Conservation (phyloP, 2,888 invertebrate genomes). For the Hanleya hanleyi region DNA sequence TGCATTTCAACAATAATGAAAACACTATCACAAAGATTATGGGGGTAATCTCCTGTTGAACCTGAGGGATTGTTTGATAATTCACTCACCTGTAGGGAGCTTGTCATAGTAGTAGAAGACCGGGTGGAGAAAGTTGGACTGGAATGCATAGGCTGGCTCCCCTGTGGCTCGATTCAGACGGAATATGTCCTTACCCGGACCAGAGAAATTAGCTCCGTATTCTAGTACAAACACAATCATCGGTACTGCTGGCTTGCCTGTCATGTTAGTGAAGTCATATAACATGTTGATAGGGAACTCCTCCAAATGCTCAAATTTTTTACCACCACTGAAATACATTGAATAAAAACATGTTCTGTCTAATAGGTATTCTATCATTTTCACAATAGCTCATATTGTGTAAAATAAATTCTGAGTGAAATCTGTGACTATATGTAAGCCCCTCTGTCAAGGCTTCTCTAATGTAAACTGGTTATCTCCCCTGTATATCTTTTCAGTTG, state of each 20-base stretch:
- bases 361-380: too few relatives aligned
- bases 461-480: too few relatives aligned
- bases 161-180: constrained; percentile 71
- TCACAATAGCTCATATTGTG: too few relatives aligned
- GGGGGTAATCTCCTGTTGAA: too few relatives aligned
- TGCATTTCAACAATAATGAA: too few relatives aligned
- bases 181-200: constrained; percentile 73
- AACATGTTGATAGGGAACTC: constrained; percentile 73
- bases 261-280: constrained; percentile 59
- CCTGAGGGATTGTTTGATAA: too few relatives aligned
- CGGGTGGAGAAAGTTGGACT: constrained; percentile 75
- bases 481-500: too few relatives aligned
- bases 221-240: constrained; percentile 72
- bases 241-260: constrained; percentile 62
- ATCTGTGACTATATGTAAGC: too few relatives aligned
- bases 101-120: constrained; percentile 73
- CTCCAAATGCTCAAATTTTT: constrained; percentile 66
- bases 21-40: too few relatives aligned
- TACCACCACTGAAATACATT: constrained; percentile 43
- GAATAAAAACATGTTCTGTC: too few relatives aligned
- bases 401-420: too few relatives aligned
- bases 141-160: constrained; percentile 71
- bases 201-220: constrained; percentile 74
- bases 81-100: constrained; percentile 73
- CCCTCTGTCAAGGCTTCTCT: too few relatives aligned